Base-by-base conservation (phyloP, 2,797 vertebrate species). In the Eleutherodactylus coqui region DNA sequence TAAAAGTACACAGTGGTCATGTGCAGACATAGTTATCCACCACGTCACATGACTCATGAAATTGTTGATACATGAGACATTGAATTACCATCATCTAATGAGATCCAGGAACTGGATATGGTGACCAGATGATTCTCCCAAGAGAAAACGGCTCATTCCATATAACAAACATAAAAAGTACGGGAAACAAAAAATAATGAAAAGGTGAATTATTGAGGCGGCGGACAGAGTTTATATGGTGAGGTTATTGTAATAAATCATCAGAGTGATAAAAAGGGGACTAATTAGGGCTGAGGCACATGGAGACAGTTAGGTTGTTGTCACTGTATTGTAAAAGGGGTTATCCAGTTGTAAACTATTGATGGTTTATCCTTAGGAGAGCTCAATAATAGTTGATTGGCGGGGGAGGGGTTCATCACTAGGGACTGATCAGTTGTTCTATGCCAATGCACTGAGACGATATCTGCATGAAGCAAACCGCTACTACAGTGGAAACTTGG, bases 231-330 rank as follows among this genome's bases (percentile, higher is more conserved):
- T 27, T 73, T 45, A 43, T 27, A 11, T 27, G 5, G 11, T 73
- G 43, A 73, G 70, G 70, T 45, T 43, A 45, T 45, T 27, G 70
- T n/a, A 34, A 32, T 69, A 69, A 38, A 69, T 69, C 32, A 69
- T 24, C 67, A 36, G 9, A 5, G 10, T 43, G 67, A 70, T 70
- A 36, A 70, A 36, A n/a, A 69, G 67, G 67, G 19, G 41, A 70
- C n/a, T n/a, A 41, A 11, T 6, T 24, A 24, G 8, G 19, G 36
- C 36, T 11, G 1, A 4, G 14, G 24, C 24, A 70, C 19, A 41
- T 24, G 67, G 16, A 24, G 21, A 13, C 8, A 24, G 41, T 70
- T 70, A 0, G 8, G 67, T n/a, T n/a, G 4, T 41, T 24, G 24
- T 70, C 10, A 70, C 19, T n/a, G n/a, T n/a, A n/a, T n/a, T n/a